These are phyloP conservation scores for Hemibagrus wyckioides DNA, from an alignment of 2,113 vertebrate genomes.

Conservation along the genomic window DNA sequence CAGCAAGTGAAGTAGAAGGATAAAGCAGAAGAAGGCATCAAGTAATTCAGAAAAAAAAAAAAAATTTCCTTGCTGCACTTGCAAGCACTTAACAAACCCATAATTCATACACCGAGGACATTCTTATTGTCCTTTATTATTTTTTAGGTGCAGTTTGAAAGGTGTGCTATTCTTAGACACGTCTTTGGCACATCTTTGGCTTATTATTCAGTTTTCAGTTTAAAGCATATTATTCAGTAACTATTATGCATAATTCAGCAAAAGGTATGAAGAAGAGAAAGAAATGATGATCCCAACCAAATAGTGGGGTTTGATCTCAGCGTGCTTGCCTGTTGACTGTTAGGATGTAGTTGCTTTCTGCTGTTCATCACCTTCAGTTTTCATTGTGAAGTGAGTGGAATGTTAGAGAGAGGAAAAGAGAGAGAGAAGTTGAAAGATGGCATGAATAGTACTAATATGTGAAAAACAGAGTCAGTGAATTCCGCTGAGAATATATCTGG, in stretches of 20 bases:
- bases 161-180: background rate
- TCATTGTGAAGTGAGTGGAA: background rate
- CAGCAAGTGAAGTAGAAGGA: background rate
- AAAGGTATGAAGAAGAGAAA: background rate
- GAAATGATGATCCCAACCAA: background rate
- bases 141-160: background rate
- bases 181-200: background rate
- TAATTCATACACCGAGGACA: background rate
- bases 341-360: background rate
- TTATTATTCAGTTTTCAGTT: slow-evolving; percentile 7
- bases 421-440: background rate
- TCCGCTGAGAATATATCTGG: slow-evolving; percentile 22
- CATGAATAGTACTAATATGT: slow-evolving; percentile 19
- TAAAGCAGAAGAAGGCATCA: background rate
- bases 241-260: background rate
- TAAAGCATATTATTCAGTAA: background rate
- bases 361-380: background rate
- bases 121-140: background rate
- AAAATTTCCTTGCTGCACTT: background rate
- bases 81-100: background rate
- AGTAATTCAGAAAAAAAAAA: background rate
- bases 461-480: background rate
- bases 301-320: background rate
- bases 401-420: background rate
- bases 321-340: background rate